Conservation (phyloP, 2,113 vertebrate genomes). For the Benitochromis conjunctus region DNA sequence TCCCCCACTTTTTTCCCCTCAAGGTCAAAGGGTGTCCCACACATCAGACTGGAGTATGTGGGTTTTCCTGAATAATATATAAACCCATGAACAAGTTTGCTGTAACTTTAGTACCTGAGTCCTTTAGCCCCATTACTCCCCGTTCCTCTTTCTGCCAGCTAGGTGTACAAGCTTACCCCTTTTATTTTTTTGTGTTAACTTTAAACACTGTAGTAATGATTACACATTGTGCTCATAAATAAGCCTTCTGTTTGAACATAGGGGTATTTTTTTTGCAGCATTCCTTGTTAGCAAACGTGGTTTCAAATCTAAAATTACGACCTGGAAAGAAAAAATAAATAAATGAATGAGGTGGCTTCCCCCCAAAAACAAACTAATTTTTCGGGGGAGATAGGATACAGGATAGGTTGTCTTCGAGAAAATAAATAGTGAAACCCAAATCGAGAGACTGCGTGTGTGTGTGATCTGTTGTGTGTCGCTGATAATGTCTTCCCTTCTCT, state of each 20-base stretch:
- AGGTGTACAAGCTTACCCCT: slow-evolving; percentile 72
- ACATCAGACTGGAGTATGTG: slow-evolving; percentile 49
- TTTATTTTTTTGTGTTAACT: slow-evolving; percentile 84
- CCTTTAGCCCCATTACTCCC: slow-evolving; percentile 75
- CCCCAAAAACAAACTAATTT: slow-evolving; percentile 77
- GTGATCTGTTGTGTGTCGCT: slow-evolving; percentile 11
- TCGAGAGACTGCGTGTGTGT: slow-evolving; percentile 48
- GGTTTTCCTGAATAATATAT: slow-evolving; percentile 69
- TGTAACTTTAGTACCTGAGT: slow-evolving; percentile 79
- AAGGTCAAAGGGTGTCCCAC: slow-evolving; percentile 41
- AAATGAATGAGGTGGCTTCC: slow-evolving; percentile 79
- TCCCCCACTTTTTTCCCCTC: slow-evolving; percentile 1
- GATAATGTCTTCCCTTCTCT: background rate
- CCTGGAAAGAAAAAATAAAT: slow-evolving; percentile 72
- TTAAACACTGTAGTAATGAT: slow-evolving; percentile 94
- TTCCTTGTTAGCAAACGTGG: slow-evolving; percentile 98
- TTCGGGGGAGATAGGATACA: slow-evolving; percentile 80
- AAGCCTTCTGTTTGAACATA: slow-evolving; percentile 97
- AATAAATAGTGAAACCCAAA: slow-evolving; percentile 98
- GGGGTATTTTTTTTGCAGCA: slow-evolving; percentile 94
- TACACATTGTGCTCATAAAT: slow-evolving; percentile 96
- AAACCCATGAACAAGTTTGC: slow-evolving; percentile 91
- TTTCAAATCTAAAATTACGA: slow-evolving; percentile 85
- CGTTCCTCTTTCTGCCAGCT: slow-evolving; percentile 36
- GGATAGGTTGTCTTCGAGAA: slow-evolving; percentile 94